These are phyloP conservation scores for Atrina japonica DNA, from an alignment of 2,888 invertebrate genomes.

Conservation along the genomic window DNA sequence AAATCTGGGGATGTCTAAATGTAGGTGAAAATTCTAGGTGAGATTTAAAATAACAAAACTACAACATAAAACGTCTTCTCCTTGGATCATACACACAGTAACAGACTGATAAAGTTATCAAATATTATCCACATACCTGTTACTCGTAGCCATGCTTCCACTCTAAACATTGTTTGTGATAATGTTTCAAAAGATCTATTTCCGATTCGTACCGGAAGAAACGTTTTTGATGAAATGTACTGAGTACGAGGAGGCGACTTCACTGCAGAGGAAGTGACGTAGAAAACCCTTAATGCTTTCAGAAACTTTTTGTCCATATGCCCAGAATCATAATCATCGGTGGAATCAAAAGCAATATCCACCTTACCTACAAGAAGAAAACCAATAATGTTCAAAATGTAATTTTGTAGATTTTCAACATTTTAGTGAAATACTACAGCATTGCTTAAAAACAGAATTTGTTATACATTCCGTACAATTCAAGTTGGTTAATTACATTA, in stretches of 20 bases:
- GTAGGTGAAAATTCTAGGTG: too few species aligned
- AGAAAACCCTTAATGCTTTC: slow-evolving; percentile 51
- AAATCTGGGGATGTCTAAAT: too few species aligned
- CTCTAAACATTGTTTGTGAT: slow-evolving; percentile 62
- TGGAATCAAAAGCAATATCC: slow-evolving; percentile 43
- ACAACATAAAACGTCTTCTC: neutral
- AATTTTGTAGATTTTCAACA: neutral
- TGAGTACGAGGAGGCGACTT: slow-evolving; percentile 31
- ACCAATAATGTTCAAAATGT: too few species aligned
- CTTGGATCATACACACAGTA: neutral
- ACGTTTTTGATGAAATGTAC: slow-evolving; percentile 49
- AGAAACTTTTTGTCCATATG: slow-evolving; percentile 35
- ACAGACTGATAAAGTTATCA: neutral
- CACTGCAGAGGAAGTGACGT: slow-evolving; percentile 40
- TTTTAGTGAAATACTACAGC: neutral
- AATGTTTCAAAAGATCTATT: slow-evolving; percentile 55
- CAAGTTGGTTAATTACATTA: too few species aligned
- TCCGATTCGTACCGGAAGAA: slow-evolving; percentile 54
- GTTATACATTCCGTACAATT: too few species aligned
- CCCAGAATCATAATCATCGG: slow-evolving; percentile 47
- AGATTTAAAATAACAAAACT: neutral
- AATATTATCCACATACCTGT: slow-evolving; percentile 48
- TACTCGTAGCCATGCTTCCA: slow-evolving; percentile 60
- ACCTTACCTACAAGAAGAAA: slow-evolving; percentile 36
- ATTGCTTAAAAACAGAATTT: neutral